phyloP scores from a whole-genome alignment of 2,888 invertebrate genomes.

The Phortica okadai region DNA sequence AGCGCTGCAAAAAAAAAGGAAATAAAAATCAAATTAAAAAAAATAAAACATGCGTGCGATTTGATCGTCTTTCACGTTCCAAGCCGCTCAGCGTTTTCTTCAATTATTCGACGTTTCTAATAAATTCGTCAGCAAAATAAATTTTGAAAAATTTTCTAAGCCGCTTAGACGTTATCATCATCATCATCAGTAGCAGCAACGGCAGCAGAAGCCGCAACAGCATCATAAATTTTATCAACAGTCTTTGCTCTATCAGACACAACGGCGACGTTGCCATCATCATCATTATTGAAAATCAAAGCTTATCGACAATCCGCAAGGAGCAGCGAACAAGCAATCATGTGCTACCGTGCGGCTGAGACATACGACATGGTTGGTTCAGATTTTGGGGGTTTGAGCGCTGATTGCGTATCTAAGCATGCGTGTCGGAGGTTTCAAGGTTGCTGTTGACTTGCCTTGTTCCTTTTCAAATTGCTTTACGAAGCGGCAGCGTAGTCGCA shows the following conservation, averaged over 20 bases:
- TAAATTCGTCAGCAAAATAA: slow-evolving; percentile 52
- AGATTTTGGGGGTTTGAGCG: no score
- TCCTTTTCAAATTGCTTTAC: slow-evolving; percentile 51
- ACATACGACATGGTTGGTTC: background rate
- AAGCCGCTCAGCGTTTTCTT: slow-evolving; percentile 7
- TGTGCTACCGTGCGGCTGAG: no score
- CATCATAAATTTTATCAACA: background rate
- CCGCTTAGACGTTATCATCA: slow-evolving; percentile 47
- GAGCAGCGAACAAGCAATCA: slow-evolving; percentile 45
- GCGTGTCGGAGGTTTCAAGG: slow-evolving; percentile 37
- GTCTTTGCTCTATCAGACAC: background rate
- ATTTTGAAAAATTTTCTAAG: slow-evolving; percentile 37
- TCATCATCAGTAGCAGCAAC: slow-evolving; percentile 19
- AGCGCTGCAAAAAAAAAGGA: slow-evolving; percentile 32
- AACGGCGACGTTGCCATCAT: slow-evolving; percentile 1
- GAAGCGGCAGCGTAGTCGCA: slow-evolving; percentile 30
- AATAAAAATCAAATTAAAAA: slow-evolving; percentile 41
- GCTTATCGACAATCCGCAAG: slow-evolving; percentile 48
- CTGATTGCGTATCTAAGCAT: slow-evolving; percentile 20
- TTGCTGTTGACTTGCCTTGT: slow-evolving; percentile 36
- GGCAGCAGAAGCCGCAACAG: background rate
- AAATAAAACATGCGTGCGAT: slow-evolving; percentile 30
- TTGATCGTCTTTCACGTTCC: background rate
- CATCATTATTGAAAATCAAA: slow-evolving; percentile 48
- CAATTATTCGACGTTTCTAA: slow-evolving; percentile 42